Base-by-base conservation (phyloP, 2,113 vertebrate genomes). In the Austrofundulus limnaeus region DNA sequence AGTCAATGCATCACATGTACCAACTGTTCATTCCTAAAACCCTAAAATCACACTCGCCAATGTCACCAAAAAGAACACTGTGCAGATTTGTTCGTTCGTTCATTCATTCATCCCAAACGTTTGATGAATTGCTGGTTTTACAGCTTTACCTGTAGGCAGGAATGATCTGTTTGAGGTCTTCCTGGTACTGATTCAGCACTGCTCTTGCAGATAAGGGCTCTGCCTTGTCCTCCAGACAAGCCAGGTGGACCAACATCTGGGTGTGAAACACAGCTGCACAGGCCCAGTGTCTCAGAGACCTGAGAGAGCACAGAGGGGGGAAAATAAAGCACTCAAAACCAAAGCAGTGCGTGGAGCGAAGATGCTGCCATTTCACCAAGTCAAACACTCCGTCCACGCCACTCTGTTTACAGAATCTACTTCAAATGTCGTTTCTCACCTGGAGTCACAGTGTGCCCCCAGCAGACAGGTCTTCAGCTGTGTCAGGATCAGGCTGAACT, bases 181-280 rank as follows among this genome's bases (percentile, higher is more conserved):
- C 75, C 49, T 56, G 80, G 66, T 91, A 91, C 19, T 84, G 80
- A 42, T 85, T 51, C 74, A 90, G 72, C 2, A 75, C 87, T 0
- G 78, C 80, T 19, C 76, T 76, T 2, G 85, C 88, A 16, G 76
- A 67, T 1, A 78, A 48, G 1, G 79, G 86, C 56, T 88, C 75
- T 0, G 51, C 34, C 16, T 66, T 61, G 11, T 49, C 52, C 50
- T 87, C 85, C 2, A 91, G 66, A 11, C 34, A 52, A 11, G 87
- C 76, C 45, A 91, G 80, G 37, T 87, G 87, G 38, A 87, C 52
- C 79, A 91, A 47, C 85, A 91, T 88, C 62, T 91, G 88, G 34
- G 60, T 75, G 68, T 90, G 85, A 70, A 90, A 89, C 0, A 67
- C 80, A 2, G 89, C 89, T 19, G 72, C 89, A 1, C 86, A 88